A percentile compares a stretch with the other conserved stretches of the same genome.
phyloP scores from a whole-genome alignment of 2,888 invertebrate genomes.

The Tromatobia lineatoria region DNA sequence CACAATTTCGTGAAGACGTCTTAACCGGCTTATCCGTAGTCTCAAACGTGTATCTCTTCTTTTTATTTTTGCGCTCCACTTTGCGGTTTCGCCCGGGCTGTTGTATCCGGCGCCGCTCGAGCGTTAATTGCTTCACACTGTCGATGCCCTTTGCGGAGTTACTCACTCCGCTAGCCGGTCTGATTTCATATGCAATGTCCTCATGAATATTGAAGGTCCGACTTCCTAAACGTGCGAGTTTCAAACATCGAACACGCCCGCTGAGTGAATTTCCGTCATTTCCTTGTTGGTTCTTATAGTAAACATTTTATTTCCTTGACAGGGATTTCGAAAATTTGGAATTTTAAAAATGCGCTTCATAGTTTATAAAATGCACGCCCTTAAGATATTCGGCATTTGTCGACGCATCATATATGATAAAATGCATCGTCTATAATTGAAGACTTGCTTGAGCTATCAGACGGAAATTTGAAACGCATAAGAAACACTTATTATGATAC shows the following conservation, averaged over 20 bases:
- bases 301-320: not conserved
- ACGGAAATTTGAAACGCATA: too few relatives aligned
- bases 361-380: too few relatives aligned
- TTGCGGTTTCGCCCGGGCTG: conserved; percentile 50
- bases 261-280: conserved; percentile 27
- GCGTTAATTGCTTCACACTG: conserved; percentile 68
- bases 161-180: conserved; percentile 26
- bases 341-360: too few relatives aligned
- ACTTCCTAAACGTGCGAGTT: conserved; percentile 49
- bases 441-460: too few relatives aligned
- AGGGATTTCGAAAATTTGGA: not conserved
- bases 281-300: not conserved
- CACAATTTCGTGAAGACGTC: conserved; percentile 46
- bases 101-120: conserved; percentile 55
- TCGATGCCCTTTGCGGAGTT: conserved; percentile 64
- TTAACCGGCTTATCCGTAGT: not conserved
- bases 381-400: too few relatives aligned
- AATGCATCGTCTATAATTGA: too few relatives aligned
- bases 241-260: conserved; percentile 26
- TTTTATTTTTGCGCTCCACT: conserved; percentile 58
- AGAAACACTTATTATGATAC: too few relatives aligned
- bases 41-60: not conserved
- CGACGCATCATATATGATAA: too few relatives aligned
- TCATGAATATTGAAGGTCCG: conserved; percentile 55
- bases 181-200: conserved; percentile 44